Evolutionary conservation across 2,888 invertebrate species (phyloP), one percentile per base, ranked within the genome.

Genomic region (Saturnia japonica): DNA sequence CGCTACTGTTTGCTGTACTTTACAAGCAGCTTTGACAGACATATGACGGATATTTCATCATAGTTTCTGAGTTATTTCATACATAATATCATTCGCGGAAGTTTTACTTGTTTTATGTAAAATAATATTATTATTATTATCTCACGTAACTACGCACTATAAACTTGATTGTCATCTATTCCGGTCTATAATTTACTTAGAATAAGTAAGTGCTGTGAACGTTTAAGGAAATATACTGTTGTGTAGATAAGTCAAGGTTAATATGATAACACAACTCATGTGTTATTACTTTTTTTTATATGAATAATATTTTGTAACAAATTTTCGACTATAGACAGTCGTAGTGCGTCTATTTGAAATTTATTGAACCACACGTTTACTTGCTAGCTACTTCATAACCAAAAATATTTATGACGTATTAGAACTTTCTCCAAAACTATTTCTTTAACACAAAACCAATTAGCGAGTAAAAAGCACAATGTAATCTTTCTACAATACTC

Each of bases 181-280:
- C 64, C 64, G 64, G 40, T 40, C 16, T 40, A 40, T 40, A 64
- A 64, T 64, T 64, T 40, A 40, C 64, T 64, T 40, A 9, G 7
- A 7, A 57, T 57, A 57, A 57, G 40, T 40, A 40, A 25, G 25
- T 19, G 25, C 25, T 25, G 12, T 57, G 22, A 25, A 25, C 40
- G 64, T 40, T 22, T 40, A 40, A 64, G 64, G 64, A 64, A 64
- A 64, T 40, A 64, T n/a, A 64, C 40, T 64, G 40, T 64, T 64
- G n/a, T 64, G 19, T 64, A 64, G 34, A 34, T 64, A 64, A 64
- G 40, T 40, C 64, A 64, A 64, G 64, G 64, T 64, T 40, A 40
- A 16, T 40, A n/a, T 64, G 64, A 64, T 64, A 64, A 57, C 14
- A 11, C 28, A 25, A 22, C 25, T 8, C 25, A 14, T 0, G 12